These are phyloP conservation scores for Camponotus floridanus DNA, from an alignment of 1,140 invertebrate genomes.

Conservation along the genomic window DNA sequence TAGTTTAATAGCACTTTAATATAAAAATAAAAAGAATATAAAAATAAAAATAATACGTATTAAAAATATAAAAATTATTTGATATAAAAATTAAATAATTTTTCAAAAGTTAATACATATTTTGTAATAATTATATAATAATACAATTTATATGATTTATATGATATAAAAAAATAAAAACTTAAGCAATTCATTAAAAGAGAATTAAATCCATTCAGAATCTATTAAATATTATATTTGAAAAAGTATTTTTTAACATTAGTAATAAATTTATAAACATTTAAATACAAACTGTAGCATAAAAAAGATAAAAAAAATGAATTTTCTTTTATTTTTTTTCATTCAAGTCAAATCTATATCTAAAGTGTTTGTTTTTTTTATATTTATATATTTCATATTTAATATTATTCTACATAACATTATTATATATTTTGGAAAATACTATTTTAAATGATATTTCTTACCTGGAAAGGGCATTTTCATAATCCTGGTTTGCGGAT, in stretches of 20 bases:
- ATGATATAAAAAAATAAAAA: background rate
- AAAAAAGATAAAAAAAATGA: too few species aligned
- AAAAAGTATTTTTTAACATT: background rate
- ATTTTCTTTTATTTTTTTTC: background rate
- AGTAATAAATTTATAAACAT: background rate
- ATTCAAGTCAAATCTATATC: background rate
- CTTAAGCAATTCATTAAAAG: background rate
- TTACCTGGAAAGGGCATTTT: slow-evolving; percentile 94
- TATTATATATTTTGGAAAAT: background rate
- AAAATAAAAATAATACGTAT: too few species aligned
- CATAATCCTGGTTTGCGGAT: slow-evolving; percentile 96
- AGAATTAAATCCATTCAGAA: background rate
- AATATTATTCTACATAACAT: background rate
- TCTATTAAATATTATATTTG: too few species aligned
- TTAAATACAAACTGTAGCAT: too few species aligned
- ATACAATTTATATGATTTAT: background rate
- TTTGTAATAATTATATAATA: background rate
- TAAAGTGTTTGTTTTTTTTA: background rate
- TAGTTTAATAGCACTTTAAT: too few species aligned
- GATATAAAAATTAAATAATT: background rate
- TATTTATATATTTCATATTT: background rate
- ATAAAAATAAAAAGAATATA: too few species aligned
- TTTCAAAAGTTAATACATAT: background rate
- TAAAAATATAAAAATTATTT: too few species aligned
- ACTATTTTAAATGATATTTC: slow-evolving; percentile 39